Conservation (phyloP, 2,888 invertebrate species). For the Aphrophora alni region DNA sequence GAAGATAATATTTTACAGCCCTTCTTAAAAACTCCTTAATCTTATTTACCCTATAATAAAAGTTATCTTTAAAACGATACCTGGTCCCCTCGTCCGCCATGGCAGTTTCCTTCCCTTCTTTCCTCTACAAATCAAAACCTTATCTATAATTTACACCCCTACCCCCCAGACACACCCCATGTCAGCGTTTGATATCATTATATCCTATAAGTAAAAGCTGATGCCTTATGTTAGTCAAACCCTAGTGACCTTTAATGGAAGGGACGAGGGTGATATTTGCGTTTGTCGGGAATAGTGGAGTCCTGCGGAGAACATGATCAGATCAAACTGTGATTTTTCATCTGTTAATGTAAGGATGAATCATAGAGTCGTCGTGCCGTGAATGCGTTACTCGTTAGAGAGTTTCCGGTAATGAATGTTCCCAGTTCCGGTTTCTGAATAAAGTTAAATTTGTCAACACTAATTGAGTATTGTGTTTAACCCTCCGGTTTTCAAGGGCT, state of each 20-base stretch:
- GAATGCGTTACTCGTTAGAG: background rate
- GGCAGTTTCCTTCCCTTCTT: background rate
- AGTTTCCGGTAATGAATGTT: background rate
- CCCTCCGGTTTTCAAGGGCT: too few species aligned
- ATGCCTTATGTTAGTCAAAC: background rate
- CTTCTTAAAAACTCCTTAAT: background rate
- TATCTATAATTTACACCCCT: conserved; percentile 41
- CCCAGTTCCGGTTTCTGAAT: background rate
- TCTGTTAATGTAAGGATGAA: background rate
- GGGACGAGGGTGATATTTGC: background rate
- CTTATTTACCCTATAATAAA: background rate
- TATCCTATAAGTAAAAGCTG: conserved; percentile 2
- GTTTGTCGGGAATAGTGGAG: background rate
- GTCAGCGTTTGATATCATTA: conserved; percentile 38
- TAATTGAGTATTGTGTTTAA: background rate
- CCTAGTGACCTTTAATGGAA: background rate
- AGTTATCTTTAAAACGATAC: background rate
- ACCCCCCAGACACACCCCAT: conserved; percentile 24
- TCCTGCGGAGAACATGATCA: background rate
- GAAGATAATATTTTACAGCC: background rate
- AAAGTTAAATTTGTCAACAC: background rate
- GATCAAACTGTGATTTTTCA: background rate
- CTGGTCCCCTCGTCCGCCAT: background rate
- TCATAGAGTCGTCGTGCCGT: background rate
- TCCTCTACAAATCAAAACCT: conserved; percentile 37